Evolutionary conservation across 2,113 vertebrate species (phyloP).

Genomic region (Ptilorrhoa leucosticta): DNA sequence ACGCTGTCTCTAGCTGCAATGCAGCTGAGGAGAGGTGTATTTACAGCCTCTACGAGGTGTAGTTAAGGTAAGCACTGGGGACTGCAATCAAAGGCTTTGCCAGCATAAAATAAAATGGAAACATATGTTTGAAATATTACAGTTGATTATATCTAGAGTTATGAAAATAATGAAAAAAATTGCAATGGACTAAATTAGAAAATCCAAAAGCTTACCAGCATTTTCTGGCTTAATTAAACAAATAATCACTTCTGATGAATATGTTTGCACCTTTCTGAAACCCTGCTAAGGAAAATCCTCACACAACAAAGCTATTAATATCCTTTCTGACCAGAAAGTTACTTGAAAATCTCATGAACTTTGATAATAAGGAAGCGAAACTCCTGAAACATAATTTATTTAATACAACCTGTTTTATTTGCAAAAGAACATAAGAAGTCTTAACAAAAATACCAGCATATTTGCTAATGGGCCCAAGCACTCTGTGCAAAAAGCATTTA

Average conservation of each 20-base stretch:
- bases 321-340: not conserved
- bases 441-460: not conserved
- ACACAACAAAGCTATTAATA: conserved; percentile 4
- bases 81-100: conserved; percentile 49
- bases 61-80: conserved; percentile 52
- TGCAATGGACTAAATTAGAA: conserved; percentile 17
- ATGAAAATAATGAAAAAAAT: conserved; percentile 51
- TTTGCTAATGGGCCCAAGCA: not conserved
- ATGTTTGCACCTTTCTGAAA: not conserved
- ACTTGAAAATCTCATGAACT: conserved; percentile 1
- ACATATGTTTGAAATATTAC: conserved; percentile 59
- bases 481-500: not conserved
- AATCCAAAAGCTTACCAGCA: conserved; percentile 50
- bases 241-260: conserved; percentile 22
- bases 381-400: not conserved
- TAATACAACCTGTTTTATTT: not conserved
- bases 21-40: conserved; percentile 44
- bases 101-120: conserved; percentile 59
- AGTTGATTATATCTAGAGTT: conserved; percentile 36
- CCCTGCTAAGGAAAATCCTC: not conserved
- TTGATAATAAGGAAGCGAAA: not conserved
- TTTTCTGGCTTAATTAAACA: conserved; percentile 51
- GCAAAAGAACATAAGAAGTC: not conserved
- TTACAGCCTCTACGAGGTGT: conserved; percentile 47
- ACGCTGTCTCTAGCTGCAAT: conserved; percentile 49